Evolutionary conservation across 2,113 vertebrate species (phyloP).

Genomic region (Xenopus laevis): DNA sequence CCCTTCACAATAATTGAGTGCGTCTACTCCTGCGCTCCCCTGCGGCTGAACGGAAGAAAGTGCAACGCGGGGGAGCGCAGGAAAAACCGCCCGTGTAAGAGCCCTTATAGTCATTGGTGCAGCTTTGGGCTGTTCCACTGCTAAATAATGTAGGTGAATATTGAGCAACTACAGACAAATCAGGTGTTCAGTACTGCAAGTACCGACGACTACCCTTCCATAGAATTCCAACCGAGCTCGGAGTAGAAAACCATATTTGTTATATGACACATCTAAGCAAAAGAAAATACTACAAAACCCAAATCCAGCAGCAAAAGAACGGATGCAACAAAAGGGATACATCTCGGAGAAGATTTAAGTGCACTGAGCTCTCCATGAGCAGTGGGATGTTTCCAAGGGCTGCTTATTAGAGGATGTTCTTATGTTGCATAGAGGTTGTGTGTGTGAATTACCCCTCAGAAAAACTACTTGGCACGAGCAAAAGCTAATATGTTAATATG

Average conservation of each 20-base stretch:
- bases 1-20: no score
- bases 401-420: constrained; percentile 6
- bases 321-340: not conserved
- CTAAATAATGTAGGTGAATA: not conserved
- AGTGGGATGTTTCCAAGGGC: not conserved
- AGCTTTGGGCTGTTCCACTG: not conserved
- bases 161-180: not conserved
- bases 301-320: constrained; percentile 34
- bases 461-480: constrained; percentile 55
- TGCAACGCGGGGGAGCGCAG: no score
- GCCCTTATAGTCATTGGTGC: not conserved
- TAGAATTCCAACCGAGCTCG: not conserved
- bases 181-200: not conserved
- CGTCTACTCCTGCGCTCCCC: no score
- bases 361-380: not conserved
- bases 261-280: constrained; percentile 4
- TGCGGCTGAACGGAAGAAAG: no score
- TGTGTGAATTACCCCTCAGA: constrained; percentile 48
- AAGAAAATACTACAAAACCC: constrained; percentile 36
- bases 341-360: not conserved
- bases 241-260: not conserved
- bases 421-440: constrained; percentile 62
- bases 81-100: no score
- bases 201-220: not conserved
- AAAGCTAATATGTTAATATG: constrained; percentile 40